Percentiles rank a stretch among this genome's conserved stretches.
These are phyloP conservation scores for Palythoa caribaeorum DNA, from an alignment of 92 coral and sea anemone genomes.

Conservation along the genomic window DNA sequence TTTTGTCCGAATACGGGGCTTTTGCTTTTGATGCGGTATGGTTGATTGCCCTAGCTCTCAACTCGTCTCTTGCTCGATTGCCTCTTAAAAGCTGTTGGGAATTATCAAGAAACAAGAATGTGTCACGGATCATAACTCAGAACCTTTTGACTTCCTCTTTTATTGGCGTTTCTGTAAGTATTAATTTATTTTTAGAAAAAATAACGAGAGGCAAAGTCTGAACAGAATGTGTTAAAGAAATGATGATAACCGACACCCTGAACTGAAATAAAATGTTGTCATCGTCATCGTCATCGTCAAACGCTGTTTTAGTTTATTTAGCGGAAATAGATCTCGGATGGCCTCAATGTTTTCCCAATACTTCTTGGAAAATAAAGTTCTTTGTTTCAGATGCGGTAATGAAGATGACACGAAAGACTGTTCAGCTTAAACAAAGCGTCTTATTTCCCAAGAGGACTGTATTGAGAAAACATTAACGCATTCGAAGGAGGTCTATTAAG, in stretches of 20 bases:
- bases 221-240: neutral
- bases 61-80: slow-evolving; percentile 46
- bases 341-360: too few relatives aligned
- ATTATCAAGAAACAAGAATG: slow-evolving; percentile 31
- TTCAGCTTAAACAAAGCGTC: too few relatives aligned
- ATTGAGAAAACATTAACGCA: too few relatives aligned
- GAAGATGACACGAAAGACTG: too few relatives aligned
- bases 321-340: too few relatives aligned
- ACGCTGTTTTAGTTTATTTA: too few relatives aligned
- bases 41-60: slow-evolving; percentile 77
- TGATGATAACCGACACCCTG: neutral
- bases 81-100: slow-evolving; percentile 23
- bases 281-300: too few relatives aligned
- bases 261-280: too few relatives aligned
- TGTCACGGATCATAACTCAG: slow-evolving; percentile 51
- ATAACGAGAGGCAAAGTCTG: neutral
- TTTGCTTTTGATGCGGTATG: slow-evolving; percentile 86
- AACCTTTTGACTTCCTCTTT: slow-evolving; percentile 62
- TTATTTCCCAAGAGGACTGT: too few relatives aligned
- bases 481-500: too few relatives aligned
- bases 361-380: too few relatives aligned
- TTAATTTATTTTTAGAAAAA: neutral
- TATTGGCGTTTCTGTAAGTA: slow-evolving; percentile 79
- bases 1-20: slow-evolving; percentile 66
- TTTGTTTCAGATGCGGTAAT: too few relatives aligned